Evolutionary conservation across 2,113 vertebrate genomes (phyloP), one percentile per base, ranked within the genome.

Genomic region (Tyrannus savana): DNA sequence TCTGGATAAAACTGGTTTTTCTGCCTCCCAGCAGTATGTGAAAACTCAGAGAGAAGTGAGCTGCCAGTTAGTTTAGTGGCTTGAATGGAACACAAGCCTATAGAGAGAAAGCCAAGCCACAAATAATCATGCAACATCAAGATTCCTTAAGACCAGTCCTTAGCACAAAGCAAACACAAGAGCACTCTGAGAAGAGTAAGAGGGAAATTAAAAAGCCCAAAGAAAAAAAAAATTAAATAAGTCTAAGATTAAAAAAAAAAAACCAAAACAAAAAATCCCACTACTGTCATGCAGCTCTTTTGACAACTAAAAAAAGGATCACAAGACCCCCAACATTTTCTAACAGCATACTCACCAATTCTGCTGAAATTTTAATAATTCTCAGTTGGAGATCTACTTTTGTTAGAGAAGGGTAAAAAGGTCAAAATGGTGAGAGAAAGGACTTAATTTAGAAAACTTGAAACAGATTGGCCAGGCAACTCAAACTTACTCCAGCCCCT

Each of bases 1-100:
- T 93, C 91, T 97, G 95, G 95, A 93, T 96, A 74, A 91, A 97
- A 95, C 91, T 94, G 83, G n/a, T 76, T 97, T 97, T 96, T 90
- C 88, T 95, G 91, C 93, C 96, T 96, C 93, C 63, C 73, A 90
- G 84, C 84, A 92, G 64, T 74, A 86, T 10, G 12, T 91, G 91
- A 84, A 95, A 95, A 89, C 49, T 64, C 58, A 76, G 88, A 88
- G 77, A 82, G 74, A 92, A 94, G 55, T 33, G 91, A 9, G 3
- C 55, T 96, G 91, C 91, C 94, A 96, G 93, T 96, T 94, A 94
- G 84, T 81, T 97, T 81, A 95, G 81, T 95, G 95, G 93, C 94
- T 97, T 93, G 90, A 97, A 95, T 68, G 77, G 84, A 95, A 94
- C 33, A 1, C 71, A 90, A 96, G 80, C 74, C 81, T 66, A 76